A percentile compares a stretch with the other conserved stretches of the same genome.
phyloP scores from a whole-genome alignment of 1,140 invertebrate genomes.

The Drosophila varians region DNA sequence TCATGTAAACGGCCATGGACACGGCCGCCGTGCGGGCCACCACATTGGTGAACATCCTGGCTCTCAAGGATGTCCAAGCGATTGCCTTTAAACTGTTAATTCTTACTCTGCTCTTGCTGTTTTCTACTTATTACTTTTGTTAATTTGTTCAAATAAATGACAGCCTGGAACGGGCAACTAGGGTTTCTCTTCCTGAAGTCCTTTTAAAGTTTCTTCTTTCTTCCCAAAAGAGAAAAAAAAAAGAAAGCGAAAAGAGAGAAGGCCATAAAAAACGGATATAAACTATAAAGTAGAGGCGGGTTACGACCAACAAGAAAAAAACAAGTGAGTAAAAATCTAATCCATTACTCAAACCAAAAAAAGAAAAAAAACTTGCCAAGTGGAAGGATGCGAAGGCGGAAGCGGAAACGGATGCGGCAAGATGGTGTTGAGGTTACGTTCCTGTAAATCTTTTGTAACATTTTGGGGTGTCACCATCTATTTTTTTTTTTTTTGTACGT shows the following conservation, averaged over 20 bases:
- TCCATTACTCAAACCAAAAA: constrained; percentile 78
- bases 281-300: too few relatives aligned
- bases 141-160: not conserved
- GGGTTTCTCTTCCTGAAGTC: not conserved
- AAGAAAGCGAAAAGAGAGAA: not conserved
- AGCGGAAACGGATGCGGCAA: constrained; percentile 18
- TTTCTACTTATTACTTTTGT: not conserved
- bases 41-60: constrained; percentile 17
- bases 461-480: constrained; percentile 43
- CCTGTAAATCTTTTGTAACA: constrained; percentile 77
- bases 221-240: too few relatives aligned
- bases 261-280: constrained; percentile 30
- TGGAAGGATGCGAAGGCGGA: constrained; percentile 17
- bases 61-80: not conserved
- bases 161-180: too few relatives aligned
- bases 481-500: constrained; percentile 54
- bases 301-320: not conserved
- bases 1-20: constrained; percentile 36
- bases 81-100: not conserved
- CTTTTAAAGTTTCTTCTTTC: not conserved
- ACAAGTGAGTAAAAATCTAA: constrained; percentile 79
- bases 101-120: not conserved
- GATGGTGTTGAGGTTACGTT: constrained; percentile 24
- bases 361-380: constrained; percentile 43
- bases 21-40: constrained; percentile 16